phyloP scores from a whole-genome alignment of 2,888 invertebrate species.

The Laspeyria flexula region DNA sequence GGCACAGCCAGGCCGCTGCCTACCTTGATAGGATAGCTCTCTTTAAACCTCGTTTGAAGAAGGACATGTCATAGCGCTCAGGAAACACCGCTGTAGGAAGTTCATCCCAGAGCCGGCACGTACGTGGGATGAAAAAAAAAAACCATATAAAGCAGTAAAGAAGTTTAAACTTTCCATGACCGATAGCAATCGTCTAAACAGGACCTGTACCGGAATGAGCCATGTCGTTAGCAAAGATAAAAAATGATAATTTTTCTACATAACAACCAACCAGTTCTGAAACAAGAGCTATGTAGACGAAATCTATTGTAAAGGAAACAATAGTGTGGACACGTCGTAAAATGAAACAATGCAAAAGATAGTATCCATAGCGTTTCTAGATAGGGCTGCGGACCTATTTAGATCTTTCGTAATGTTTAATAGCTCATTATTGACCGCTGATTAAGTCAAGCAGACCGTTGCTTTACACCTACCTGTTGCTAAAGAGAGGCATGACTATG shows the following conservation, averaged over 20 bases:
- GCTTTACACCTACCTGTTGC: neutral
- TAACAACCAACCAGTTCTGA: constrained; percentile 55
- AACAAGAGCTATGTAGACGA: constrained; percentile 64
- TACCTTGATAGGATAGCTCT: no score
- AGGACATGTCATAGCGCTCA: no score
- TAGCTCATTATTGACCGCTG: constrained; percentile 8
- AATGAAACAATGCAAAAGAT: constrained; percentile 71
- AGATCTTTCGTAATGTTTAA: constrained; percentile 4
- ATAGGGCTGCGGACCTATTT: constrained; percentile 40
- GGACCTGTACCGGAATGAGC: constrained; percentile 37
- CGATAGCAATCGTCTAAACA: constrained; percentile 44
- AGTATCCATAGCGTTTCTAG: constrained; percentile 49
- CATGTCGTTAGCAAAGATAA: constrained; percentile 50
- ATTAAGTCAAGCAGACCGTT: constrained; percentile 6
- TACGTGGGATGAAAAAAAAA: no score
- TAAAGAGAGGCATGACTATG: neutral
- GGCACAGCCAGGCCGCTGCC: no score
- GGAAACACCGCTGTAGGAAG: no score
- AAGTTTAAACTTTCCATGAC: constrained; percentile 34
- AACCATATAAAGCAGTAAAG: no score
- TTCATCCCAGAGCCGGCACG: no score
- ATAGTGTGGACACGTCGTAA: constrained; percentile 72
- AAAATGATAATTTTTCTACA: constrained; percentile 58
- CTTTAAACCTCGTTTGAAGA: no score
- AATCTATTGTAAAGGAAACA: constrained; percentile 71